Conservation (phyloP, 1,140 invertebrate species). For the Plodia interpunctella region DNA sequence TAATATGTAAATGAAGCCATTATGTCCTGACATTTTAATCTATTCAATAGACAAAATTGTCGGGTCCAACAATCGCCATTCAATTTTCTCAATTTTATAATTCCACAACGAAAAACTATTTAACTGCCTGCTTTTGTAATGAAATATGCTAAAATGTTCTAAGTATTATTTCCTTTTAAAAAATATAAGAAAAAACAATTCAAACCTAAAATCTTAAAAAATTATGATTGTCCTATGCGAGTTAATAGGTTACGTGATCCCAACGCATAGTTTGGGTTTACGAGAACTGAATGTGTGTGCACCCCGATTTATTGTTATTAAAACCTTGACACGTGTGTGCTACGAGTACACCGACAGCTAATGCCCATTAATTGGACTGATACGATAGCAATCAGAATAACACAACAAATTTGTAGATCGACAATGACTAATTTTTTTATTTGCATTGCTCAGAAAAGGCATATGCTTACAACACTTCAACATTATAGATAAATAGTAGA, state of each 20-base stretch:
- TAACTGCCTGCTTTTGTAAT: no score
- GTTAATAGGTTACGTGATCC: conserved; percentile 31
- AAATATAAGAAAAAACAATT: no score
- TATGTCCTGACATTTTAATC: conserved; percentile 10
- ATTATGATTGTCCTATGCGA: not conserved
- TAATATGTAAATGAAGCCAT: conserved; percentile 21
- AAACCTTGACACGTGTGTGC: conserved; percentile 16
- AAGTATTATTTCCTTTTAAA: no score
- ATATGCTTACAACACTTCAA: no score
- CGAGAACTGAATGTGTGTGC: conserved; percentile 22
- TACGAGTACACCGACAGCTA: not conserved
- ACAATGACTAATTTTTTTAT: no score
- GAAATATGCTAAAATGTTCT: no score
- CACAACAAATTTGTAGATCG: not conserved
- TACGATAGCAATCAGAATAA: not conserved
- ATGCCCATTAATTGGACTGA: not conserved
- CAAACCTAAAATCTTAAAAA: not conserved
- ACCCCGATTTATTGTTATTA: conserved; percentile 16
- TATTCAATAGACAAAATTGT: conserved; percentile 7
- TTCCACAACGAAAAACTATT: no score
- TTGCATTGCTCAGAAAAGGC: no score
- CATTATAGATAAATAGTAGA: no score
- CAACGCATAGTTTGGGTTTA: conserved; percentile 29
- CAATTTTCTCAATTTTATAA: not conserved
- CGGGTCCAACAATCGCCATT: not conserved